phyloP scores from a whole-genome alignment of 2,113 vertebrate species.

The Arothron firmamentum region DNA sequence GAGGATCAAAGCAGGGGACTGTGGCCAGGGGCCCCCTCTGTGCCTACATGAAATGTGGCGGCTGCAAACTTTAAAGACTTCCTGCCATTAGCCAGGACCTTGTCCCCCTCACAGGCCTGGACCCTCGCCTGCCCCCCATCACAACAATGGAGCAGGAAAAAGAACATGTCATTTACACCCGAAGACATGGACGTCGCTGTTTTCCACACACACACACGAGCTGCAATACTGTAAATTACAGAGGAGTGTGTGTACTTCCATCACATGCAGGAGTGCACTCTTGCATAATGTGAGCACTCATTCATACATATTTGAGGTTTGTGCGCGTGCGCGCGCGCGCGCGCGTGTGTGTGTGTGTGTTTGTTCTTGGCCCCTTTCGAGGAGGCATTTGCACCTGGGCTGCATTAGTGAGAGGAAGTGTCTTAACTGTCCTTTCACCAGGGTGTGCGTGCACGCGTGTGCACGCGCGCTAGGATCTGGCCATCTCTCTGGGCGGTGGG shows the following conservation, averaged over 20 bases:
- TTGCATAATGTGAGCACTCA: slow-evolving; percentile 9
- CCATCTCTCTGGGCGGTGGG: slow-evolving; percentile 59
- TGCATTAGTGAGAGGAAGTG: slow-evolving; percentile 69
- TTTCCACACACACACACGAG: no score
- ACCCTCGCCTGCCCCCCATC: slow-evolving; percentile 71
- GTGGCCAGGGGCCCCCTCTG: slow-evolving; percentile 88
- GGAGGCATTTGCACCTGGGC: slow-evolving; percentile 65
- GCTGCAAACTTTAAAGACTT: slow-evolving; percentile 98
- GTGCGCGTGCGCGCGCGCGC: not conserved
- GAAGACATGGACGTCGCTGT: no score
- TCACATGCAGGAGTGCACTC: slow-evolving; percentile 8
- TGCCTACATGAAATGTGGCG: slow-evolving; percentile 94
- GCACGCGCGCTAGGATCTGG: slow-evolving; percentile 46
- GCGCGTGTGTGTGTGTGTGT: not conserved
- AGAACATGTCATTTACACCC: not conserved
- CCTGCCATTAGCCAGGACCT: slow-evolving; percentile 98
- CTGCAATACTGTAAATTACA: not conserved
- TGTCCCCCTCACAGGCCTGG: slow-evolving; percentile 83
- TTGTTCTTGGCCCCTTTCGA: slow-evolving; percentile 31
- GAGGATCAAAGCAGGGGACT: slow-evolving; percentile 89
- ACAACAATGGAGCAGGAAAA: slow-evolving; percentile 54
- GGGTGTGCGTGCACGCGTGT: slow-evolving; percentile 7
- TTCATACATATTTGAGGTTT: not conserved
- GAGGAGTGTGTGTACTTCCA: not conserved
- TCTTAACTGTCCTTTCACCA: slow-evolving; percentile 60